Conservation (phyloP, 2,888 invertebrate species). For the Lasius platythorax region DNA sequence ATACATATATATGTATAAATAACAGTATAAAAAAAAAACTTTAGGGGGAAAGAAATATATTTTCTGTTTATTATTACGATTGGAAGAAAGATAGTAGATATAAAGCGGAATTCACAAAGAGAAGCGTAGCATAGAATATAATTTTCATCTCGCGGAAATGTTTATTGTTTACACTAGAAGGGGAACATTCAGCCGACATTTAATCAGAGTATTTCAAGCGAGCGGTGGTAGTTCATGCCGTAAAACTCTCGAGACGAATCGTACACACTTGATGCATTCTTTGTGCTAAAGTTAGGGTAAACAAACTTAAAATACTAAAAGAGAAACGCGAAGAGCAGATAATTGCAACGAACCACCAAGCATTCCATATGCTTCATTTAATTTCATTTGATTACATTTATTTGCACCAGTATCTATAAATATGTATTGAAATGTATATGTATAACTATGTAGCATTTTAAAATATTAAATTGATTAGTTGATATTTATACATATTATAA, state of each 20-base stretch:
- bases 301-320: constrained; percentile 69
- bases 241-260: constrained; percentile 75
- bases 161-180: constrained; percentile 72
- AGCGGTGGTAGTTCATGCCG: constrained; percentile 64
- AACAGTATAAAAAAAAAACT: background rate
- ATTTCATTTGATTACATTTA: constrained; percentile 18
- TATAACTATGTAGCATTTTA: constrained; percentile 3
- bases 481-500: background rate
- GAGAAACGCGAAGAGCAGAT: constrained; percentile 50
- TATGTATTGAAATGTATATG: background rate
- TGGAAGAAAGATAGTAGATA: constrained; percentile 1
- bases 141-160: constrained; percentile 70
- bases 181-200: constrained; percentile 61
- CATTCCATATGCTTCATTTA: constrained; percentile 48
- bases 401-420: background rate
- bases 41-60: background rate
- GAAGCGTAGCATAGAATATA: constrained; percentile 63
- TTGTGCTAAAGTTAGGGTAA: constrained; percentile 71
- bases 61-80: constrained; percentile 15
- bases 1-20: background rate
- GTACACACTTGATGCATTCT: constrained; percentile 76
- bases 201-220: constrained; percentile 73
- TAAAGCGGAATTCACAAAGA: constrained; percentile 30
- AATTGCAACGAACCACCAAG: constrained; percentile 56
- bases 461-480: constrained; percentile 12